Base-by-base conservation (phyloP, 1,140 invertebrate genomes). In the Bathynomus jamesi region DNA sequence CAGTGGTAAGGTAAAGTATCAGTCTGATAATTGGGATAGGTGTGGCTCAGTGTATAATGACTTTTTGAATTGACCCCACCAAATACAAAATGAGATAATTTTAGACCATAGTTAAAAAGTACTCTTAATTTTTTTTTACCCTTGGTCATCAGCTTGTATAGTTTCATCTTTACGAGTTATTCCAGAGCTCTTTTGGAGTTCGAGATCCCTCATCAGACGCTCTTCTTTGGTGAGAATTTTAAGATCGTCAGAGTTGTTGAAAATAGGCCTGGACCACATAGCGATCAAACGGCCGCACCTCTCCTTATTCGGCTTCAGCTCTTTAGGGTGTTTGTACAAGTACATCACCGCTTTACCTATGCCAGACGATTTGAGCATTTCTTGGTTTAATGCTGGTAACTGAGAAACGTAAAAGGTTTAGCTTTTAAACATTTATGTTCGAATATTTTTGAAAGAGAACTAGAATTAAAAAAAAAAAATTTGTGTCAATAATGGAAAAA, bases 291-390 rank as follows among this genome's bases (percentile, higher is more conserved):
- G 27, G 92, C 93, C 73, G 95, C 95, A 63, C 89, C 86, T 67
- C 79, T 93, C 90, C 81, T 91, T 91, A 83, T 99, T 99, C 65
- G 90, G 87, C 83, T 96, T 96, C 0, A 91, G 92, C 86, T 99
- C 97, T 83, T 93, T 94, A 0, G 97, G 96, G 84, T 99, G 96
- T 82, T 99, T 99, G 82, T 95, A 99, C 13, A 99, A 85, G 84
- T 99, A 99, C 97, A 99, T 99, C 0, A 99, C 94, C 74, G 97
- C 97, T 83, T 98, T 96, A 29, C 96, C 93, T 79, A 98, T 94
- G 60, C 96, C 94, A 60, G 95, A 96, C 76, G 92, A 90, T 82
- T 98, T 98, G 61, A 99, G 83, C 63, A 92, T 89, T 28, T 89
- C 89, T 80, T 94, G 91, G 80, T 95, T 93, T 72, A 96, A 89